phyloP scores from a whole-genome alignment of 2,797 vertebrate species.

The Lepus townsendii region DNA sequence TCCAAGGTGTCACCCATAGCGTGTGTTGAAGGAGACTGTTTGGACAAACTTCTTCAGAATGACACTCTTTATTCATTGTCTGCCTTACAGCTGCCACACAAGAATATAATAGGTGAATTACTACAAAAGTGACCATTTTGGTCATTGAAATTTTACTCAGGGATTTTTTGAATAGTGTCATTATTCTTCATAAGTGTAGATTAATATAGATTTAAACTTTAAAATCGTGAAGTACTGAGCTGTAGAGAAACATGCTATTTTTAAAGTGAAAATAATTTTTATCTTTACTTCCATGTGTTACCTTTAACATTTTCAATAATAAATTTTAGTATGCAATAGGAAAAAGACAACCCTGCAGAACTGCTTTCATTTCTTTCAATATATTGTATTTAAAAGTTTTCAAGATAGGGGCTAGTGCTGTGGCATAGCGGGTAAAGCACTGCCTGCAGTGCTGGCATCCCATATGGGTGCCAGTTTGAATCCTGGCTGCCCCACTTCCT shows the following conservation, averaged over 20 bases:
- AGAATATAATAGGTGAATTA: not conserved
- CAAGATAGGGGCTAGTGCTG: not conserved
- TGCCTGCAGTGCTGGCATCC: too few species aligned
- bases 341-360: not conserved
- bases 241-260: not conserved
- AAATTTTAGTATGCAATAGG: not conserved
- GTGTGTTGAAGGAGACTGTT: not conserved
- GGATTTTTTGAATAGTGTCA: not conserved
- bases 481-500: too few species aligned
- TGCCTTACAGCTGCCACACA: not conserved
- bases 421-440: too few species aligned
- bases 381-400: not conserved
- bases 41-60: not conserved
- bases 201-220: constrained; percentile 18
- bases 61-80: not conserved
- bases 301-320: constrained; percentile 6
- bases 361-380: not conserved
- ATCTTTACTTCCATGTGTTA: not conserved
- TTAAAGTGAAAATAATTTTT: not conserved
- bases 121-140: not conserved
- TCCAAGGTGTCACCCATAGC: not conserved
- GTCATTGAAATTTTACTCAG: not conserved
- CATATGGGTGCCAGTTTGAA: too few species aligned
- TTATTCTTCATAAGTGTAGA: not conserved
- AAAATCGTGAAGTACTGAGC: not conserved